Conservation (phyloP, 2,113 vertebrate species). For the Silurus asotus region DNA sequence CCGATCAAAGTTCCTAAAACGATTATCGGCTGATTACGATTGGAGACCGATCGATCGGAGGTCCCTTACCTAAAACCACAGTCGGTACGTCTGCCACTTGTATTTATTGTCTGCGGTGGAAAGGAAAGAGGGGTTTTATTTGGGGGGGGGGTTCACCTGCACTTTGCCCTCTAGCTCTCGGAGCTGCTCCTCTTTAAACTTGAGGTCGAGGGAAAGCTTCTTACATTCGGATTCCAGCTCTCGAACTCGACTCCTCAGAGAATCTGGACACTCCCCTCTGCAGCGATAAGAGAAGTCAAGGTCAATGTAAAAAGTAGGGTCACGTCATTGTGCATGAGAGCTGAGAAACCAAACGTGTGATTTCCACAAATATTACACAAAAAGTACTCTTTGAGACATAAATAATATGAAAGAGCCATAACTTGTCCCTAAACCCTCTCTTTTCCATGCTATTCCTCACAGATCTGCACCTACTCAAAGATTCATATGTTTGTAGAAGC, state of each 20-base stretch:
- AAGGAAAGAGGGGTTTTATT: not conserved
- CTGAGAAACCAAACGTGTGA: not conserved
- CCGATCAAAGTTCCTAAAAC: too few relatives aligned
- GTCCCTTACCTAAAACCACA: not conserved
- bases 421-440: not conserved
- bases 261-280: conserved; percentile 94
- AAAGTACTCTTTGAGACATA: not conserved
- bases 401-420: not conserved
- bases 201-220: conserved; percentile 91
- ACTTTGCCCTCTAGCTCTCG: conserved; percentile 91
- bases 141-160: conserved; percentile 74
- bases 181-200: conserved; percentile 95
- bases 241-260: conserved; percentile 85
- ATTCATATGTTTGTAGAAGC: not conserved
- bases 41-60: too few relatives aligned
- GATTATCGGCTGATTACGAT: too few relatives aligned
- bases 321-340: not conserved
- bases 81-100: not conserved
- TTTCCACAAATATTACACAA: not conserved
- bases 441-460: not conserved
- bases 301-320: not conserved
- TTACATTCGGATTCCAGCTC: conserved; percentile 96
- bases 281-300: not conserved
- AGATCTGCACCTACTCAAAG: not conserved
- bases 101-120: not conserved